Evolutionary conservation across 2,888 invertebrate species (phyloP).

Genomic region (Drosophila nr. perissopoda): DNA sequence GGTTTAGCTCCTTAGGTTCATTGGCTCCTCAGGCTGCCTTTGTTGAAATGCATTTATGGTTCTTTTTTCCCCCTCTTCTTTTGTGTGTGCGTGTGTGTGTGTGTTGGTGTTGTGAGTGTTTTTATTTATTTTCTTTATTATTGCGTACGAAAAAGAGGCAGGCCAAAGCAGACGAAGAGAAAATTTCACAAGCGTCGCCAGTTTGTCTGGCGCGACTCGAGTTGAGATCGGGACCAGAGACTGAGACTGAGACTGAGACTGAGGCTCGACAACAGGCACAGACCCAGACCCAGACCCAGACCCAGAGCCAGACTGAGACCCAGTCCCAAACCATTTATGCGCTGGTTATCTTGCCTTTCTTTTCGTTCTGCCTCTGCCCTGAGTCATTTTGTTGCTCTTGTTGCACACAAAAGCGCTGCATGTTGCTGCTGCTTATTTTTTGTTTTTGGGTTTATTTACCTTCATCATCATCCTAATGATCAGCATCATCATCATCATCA

Average conservation of each 20-base stretch:
- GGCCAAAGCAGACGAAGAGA: constrained; percentile 56
- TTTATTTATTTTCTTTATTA: constrained; percentile 75
- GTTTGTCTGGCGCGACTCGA: constrained; percentile 80
- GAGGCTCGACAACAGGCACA: constrained; percentile 6
- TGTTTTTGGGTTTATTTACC: constrained; percentile 66
- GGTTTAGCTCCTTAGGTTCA: constrained; percentile 73
- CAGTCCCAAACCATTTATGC: constrained; percentile 59
- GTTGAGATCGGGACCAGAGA: constrained; percentile 18
- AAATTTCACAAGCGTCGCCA: constrained; percentile 84
- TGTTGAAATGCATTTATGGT: constrained; percentile 78
- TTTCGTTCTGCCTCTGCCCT: constrained; percentile 52
- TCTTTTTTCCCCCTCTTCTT: constrained; percentile 36
- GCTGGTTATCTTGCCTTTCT: constrained; percentile 70
- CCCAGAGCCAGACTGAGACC: constrained; percentile 17
- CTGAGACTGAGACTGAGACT: background rate
- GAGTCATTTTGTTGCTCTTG: constrained; percentile 50
- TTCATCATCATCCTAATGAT: constrained; percentile 42
- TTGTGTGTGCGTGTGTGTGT: constrained; percentile 20
- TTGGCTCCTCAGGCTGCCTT: constrained; percentile 72
- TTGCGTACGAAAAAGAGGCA: constrained; percentile 70
- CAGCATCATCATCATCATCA: constrained; percentile 21
- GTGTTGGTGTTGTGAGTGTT: constrained; percentile 43
- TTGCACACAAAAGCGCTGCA: constrained; percentile 60
- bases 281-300: constrained; percentile 24
- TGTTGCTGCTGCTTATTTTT: constrained; percentile 42